Conservation (phyloP, 2,797 vertebrate species). For the Lacerta viridis region DNA sequence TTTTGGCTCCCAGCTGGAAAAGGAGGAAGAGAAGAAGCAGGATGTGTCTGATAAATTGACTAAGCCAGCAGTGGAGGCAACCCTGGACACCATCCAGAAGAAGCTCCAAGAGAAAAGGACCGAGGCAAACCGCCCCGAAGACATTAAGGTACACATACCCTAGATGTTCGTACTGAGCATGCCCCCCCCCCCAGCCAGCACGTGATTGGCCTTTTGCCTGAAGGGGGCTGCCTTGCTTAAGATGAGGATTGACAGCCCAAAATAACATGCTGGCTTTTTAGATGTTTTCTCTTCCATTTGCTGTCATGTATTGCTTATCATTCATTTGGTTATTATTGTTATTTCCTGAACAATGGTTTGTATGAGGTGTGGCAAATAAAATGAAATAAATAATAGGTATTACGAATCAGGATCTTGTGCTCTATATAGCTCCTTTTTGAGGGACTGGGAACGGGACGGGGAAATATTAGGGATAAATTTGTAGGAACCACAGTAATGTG, state of each 20-base stretch:
- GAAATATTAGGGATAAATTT: neutral
- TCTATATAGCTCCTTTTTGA: neutral
- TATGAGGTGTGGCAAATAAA: neutral
- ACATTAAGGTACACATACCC: constrained; percentile 90
- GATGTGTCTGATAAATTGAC: constrained; percentile 86
- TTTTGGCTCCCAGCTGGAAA: constrained; percentile 96
- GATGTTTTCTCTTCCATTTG: too few relatives aligned
- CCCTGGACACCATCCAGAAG: constrained; percentile 89
- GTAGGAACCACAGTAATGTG: neutral
- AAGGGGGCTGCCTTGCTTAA: too few relatives aligned
- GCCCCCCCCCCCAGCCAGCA: too few relatives aligned
- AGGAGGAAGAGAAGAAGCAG: constrained; percentile 86
- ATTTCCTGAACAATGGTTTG: too few relatives aligned
- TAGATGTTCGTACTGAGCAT: too few relatives aligned
- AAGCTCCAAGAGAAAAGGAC: constrained; percentile 94
- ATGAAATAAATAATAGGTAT: neutral
- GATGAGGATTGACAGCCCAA: too few relatives aligned
- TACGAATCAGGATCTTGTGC: neutral
- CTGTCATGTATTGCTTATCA: too few relatives aligned
- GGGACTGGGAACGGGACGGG: too few relatives aligned
- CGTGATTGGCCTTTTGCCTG: too few relatives aligned
- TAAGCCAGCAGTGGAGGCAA: constrained; percentile 90
- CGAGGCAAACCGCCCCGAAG: constrained; percentile 90
- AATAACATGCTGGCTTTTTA: too few relatives aligned
- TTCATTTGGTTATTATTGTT: too few relatives aligned